Evolutionary conservation across 2,888 invertebrate genomes (phyloP).

Genomic region (Gonocerus acuteangulatus): DNA sequence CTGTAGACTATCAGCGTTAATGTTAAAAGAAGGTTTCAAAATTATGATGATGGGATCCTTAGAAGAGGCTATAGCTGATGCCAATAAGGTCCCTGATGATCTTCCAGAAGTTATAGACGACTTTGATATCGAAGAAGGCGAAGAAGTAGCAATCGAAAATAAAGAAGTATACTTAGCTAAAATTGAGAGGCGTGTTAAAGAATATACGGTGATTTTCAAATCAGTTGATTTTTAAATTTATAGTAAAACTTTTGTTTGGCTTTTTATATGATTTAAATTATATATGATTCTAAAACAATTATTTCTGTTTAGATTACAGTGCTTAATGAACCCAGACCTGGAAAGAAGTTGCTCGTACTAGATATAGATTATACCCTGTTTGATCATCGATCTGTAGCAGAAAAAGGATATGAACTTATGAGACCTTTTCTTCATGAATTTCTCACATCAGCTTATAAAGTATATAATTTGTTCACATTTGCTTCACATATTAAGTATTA

Average conservation of each 20-base stretch:
- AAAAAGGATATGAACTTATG: conserved; percentile 83
- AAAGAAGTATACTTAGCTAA: conserved; percentile 66
- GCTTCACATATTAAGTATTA: too few species aligned
- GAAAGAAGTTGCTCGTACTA: conserved; percentile 82
- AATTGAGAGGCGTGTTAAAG: conserved; percentile 72
- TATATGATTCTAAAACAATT: not conserved
- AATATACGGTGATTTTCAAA: conserved; percentile 69
- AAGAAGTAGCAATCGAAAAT: conserved; percentile 63
- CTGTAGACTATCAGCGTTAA: conserved; percentile 63
- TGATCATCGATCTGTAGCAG: conserved; percentile 89
- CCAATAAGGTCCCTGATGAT: conserved; percentile 68
- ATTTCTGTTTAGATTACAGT: conserved; percentile 51
- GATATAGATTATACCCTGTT: conserved; percentile 96
- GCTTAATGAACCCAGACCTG: conserved; percentile 70
- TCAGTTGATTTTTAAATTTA: too few species aligned
- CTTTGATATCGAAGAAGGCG: conserved; percentile 77
- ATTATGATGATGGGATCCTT: conserved; percentile 96
- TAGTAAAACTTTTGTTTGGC: not conserved
- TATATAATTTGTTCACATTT: conserved; percentile 33
- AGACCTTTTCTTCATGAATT: conserved; percentile 93
- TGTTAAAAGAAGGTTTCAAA: conserved; percentile 79
- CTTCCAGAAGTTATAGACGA: conserved; percentile 84
- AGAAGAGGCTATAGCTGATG: conserved; percentile 83
- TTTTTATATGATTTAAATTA: not conserved
- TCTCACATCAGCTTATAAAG: conserved; percentile 70